Conservation (phyloP, 2,797 vertebrate species). For the Hydrocynus forskahlii region DNA sequence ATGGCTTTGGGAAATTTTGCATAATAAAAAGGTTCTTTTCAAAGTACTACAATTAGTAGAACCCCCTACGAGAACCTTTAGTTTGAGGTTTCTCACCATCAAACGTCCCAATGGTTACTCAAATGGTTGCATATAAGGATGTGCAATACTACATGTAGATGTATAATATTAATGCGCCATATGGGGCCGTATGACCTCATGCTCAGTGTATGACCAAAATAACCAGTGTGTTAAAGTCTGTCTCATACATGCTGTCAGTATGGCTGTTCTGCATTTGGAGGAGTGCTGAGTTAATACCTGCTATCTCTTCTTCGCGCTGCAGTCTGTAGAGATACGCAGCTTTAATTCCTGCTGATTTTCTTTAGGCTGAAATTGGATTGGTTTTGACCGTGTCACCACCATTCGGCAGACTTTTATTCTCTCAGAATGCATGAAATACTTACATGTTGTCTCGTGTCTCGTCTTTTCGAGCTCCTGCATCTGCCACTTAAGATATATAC, state of each 20-base stretch:
- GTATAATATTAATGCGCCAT: too few relatives aligned
- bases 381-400: slow-evolving; percentile 4
- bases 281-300: neutral
- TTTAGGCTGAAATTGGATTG: slow-evolving; percentile 5
- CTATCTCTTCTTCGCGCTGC: neutral
- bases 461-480: neutral
- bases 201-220: too few relatives aligned
- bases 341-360: slow-evolving; percentile 4
- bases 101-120: too few relatives aligned
- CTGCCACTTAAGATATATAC: neutral
- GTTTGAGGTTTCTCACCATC: too few relatives aligned
- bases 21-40: too few relatives aligned
- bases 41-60: too few relatives aligned
- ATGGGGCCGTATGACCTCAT: too few relatives aligned
- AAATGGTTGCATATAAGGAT: too few relatives aligned
- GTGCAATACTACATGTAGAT: too few relatives aligned
- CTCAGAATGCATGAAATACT: neutral
- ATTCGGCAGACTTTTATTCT: slow-evolving; percentile 1
- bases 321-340: neutral
- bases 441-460: neutral
- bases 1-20: too few relatives aligned
- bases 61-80: too few relatives aligned
- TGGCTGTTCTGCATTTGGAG: neutral
- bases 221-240: slow-evolving; percentile 32
- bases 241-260: slow-evolving; percentile 2